A percentile compares a stretch with the other conserved stretches of the same genome.
Evolutionary conservation across 2,888 invertebrate species (phyloP).

Genomic region (Cerceris ruficornis): DNA sequence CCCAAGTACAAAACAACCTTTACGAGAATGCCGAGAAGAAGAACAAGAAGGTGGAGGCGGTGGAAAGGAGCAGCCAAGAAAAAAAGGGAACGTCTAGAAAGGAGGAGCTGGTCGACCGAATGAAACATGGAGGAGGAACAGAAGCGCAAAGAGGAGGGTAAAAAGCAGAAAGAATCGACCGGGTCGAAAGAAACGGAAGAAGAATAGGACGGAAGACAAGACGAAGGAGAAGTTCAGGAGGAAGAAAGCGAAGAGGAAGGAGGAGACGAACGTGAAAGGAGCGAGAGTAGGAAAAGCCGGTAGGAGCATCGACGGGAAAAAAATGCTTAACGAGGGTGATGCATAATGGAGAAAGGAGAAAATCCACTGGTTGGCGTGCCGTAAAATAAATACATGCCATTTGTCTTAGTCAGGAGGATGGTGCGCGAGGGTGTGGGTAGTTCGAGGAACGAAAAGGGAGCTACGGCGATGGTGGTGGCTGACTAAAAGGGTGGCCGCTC

Average conservation of each 20-base stretch:
- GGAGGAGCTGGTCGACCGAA: slow-evolving; percentile 6
- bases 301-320: slow-evolving; percentile 46
- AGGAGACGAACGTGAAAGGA: slow-evolving; percentile 13
- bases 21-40: not conserved
- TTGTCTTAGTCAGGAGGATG: slow-evolving; percentile 71
- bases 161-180: too few relatives aligned
- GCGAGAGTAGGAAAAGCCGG: slow-evolving; percentile 12
- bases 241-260: slow-evolving; percentile 1
- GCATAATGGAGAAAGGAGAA: slow-evolving; percentile 70
- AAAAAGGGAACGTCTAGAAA: slow-evolving; percentile 17
- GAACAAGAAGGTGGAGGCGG: slow-evolving; percentile 5
- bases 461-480: slow-evolving; percentile 13
- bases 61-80: slow-evolving; percentile 14
- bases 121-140: too few relatives aligned
- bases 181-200: not conserved
- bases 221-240: not conserved
- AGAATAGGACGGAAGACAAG: not conserved
- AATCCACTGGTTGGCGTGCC: slow-evolving; percentile 68
- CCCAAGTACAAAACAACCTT: slow-evolving; percentile 15
- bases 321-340: slow-evolving; percentile 67
- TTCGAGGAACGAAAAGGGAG: slow-evolving; percentile 40
- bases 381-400: slow-evolving; percentile 74
- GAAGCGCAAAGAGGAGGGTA: too few relatives aligned
- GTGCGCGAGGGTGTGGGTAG: slow-evolving; percentile 15
- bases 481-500: slow-evolving; percentile 30